A percentile compares a stretch with the other conserved stretches of the same genome.
These are phyloP conservation scores for Dasyprocta punctata DNA, from an alignment of 2,113 vertebrate species.

Conservation along the genomic window DNA sequence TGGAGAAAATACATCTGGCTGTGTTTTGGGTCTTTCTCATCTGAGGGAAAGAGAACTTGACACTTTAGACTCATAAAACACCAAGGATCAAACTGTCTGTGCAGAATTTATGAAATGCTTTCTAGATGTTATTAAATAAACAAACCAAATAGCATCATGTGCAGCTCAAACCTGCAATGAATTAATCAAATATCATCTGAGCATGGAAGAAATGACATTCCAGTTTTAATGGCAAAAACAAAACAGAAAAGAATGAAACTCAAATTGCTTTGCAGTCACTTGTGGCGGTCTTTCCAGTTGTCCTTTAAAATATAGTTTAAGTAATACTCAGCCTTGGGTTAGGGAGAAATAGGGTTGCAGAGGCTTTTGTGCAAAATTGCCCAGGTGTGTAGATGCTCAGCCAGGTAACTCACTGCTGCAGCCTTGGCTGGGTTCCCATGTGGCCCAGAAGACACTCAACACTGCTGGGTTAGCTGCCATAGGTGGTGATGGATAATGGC, in stretches of 20 bases:
- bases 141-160: background rate
- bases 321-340: background rate
- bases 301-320: background rate
- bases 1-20: background rate
- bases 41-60: slow-evolving; percentile 9
- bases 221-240: slow-evolving; percentile 14
- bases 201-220: slow-evolving; percentile 39
- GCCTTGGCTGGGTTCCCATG: slow-evolving; percentile 15
- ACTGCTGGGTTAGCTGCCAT: slow-evolving; percentile 18
- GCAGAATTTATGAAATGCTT: background rate
- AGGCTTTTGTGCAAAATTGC: background rate
- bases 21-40: background rate
- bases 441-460: background rate
- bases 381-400: slow-evolving; percentile 21
- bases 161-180: background rate
- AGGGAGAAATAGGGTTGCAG: background rate
- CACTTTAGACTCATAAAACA: background rate
- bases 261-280: background rate
- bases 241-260: background rate
- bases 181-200: background rate
- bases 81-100: background rate
- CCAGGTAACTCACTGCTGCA: slow-evolving; percentile 27
- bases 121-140: background rate
- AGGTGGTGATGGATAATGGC: background rate
- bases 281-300: background rate